phyloP scores from a whole-genome alignment of 1,140 invertebrate genomes.

The Hormaphis cornu region DNA sequence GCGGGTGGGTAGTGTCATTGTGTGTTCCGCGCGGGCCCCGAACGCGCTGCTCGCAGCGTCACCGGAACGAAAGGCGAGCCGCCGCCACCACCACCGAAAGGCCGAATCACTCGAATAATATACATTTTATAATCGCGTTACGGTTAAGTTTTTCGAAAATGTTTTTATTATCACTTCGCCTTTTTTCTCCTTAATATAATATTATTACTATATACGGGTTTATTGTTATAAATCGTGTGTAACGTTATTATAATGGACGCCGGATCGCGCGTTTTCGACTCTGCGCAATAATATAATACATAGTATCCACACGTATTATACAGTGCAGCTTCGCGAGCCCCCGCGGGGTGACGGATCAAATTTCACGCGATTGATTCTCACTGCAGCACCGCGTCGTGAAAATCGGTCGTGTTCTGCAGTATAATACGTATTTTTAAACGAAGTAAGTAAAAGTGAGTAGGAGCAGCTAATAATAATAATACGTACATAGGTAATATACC shows the following conservation, averaged over 20 bases:
- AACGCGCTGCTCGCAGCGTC: background rate
- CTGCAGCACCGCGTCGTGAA: too few relatives aligned
- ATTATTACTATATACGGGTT: background rate
- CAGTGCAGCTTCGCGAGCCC: constrained; percentile 18
- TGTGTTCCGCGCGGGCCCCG: background rate
- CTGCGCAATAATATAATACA: too few relatives aligned
- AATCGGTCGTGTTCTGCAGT: too few relatives aligned
- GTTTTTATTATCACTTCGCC: constrained; percentile 31
- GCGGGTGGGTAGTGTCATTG: constrained; percentile 28
- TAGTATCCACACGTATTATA: too few relatives aligned
- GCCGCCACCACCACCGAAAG: too few relatives aligned
- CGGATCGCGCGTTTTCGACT: too few relatives aligned
- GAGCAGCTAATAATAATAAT: too few relatives aligned
- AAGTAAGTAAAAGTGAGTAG: too few relatives aligned
- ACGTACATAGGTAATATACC: too few relatives aligned
- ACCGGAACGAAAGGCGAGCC: constrained; percentile 26
- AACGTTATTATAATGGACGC: too few relatives aligned
- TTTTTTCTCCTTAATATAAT: constrained; percentile 3
- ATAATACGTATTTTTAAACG: too few relatives aligned
- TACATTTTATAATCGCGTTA: constrained; percentile 23
- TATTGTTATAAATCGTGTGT: constrained; percentile 1
- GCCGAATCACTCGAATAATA: too few relatives aligned
- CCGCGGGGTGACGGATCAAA: constrained; percentile 25
- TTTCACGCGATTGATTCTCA: constrained; percentile 23
- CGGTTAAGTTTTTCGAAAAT: constrained; percentile 27